phyloP scores from a whole-genome alignment of 2,797 vertebrate genomes.

The Chiroxiphia lanceolata region DNA sequence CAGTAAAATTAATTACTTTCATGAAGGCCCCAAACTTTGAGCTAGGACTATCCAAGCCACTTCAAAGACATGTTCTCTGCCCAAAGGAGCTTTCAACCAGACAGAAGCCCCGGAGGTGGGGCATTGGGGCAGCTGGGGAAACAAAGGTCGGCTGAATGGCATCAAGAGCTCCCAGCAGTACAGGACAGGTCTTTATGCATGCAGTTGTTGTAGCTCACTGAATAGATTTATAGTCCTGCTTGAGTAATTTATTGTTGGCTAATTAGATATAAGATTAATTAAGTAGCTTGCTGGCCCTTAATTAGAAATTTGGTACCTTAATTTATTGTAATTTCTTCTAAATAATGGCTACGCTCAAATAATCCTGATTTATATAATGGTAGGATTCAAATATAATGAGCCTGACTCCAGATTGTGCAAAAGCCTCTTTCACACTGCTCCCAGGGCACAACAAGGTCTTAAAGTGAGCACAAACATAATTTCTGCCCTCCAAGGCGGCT shows the following conservation, averaged over 20 bases:
- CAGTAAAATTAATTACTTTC: neutral
- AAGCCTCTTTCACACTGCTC: slow-evolving; percentile 1
- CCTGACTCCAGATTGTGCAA: neutral
- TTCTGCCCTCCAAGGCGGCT: slow-evolving; percentile 13
- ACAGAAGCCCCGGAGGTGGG: slow-evolving; percentile 8
- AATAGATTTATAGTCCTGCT: slow-evolving; percentile 41
- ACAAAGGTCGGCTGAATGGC: neutral
- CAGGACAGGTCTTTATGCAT: neutral
- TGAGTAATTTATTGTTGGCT: slow-evolving; percentile 41
- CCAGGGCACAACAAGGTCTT: neutral
- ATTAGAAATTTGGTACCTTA: slow-evolving; percentile 33
- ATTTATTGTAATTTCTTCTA: slow-evolving; percentile 37
- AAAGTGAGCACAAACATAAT: slow-evolving; percentile 16
- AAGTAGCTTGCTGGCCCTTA: slow-evolving; percentile 14
- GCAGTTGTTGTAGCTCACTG: neutral
- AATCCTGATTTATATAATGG: slow-evolving; percentile 16
- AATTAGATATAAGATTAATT: slow-evolving; percentile 59
- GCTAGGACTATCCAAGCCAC: neutral
- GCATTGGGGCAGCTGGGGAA: neutral
- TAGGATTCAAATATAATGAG: neutral
- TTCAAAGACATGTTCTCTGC: slow-evolving; percentile 27
- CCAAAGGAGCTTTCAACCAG: slow-evolving; percentile 4
- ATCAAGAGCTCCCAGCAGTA: neutral
- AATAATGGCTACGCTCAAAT: neutral
- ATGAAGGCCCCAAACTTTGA: neutral